Percentiles rank a stretch among this genome's conserved stretches.
phyloP scores from a whole-genome alignment of 2,888 invertebrate species.

The Eristalis arbustorum region DNA sequence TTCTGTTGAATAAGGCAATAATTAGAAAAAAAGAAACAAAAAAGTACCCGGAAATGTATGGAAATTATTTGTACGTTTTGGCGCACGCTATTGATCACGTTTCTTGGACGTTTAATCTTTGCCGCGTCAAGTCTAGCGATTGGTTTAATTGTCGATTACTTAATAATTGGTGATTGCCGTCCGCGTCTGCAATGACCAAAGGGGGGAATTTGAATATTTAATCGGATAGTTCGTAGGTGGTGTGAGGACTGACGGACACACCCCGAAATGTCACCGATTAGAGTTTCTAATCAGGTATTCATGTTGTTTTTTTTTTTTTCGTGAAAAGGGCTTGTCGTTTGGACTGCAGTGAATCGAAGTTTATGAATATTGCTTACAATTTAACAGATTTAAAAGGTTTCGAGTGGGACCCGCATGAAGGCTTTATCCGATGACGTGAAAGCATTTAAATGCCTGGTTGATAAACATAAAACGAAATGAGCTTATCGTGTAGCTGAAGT shows the following conservation, averaged over 20 bases:
- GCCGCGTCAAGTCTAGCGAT: slow-evolving; percentile 17
- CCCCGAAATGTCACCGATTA: not conserved
- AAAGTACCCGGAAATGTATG: slow-evolving; percentile 52
- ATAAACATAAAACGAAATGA: not conserved
- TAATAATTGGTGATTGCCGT: slow-evolving; percentile 8
- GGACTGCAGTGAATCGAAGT: not conserved
- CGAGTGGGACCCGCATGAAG: not conserved
- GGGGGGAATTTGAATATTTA: slow-evolving; percentile 26
- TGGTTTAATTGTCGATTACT: slow-evolving; percentile 40
- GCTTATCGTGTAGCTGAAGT: too few relatives aligned
- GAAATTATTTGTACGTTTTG: slow-evolving; percentile 32
- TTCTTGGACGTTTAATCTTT: not conserved
- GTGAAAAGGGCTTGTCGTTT: not conserved
- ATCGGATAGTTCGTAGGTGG: slow-evolving; percentile 23
- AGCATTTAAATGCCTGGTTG: not conserved
- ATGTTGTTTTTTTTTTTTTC: not conserved
- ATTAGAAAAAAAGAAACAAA: slow-evolving; percentile 35
- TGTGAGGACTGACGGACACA: not conserved
- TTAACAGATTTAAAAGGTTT: not conserved
- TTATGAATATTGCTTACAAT: not conserved
- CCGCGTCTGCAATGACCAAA: not conserved
- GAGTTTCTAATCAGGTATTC: slow-evolving; percentile 5
- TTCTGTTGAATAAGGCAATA: slow-evolving; percentile 38
- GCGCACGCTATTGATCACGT: slow-evolving; percentile 27
- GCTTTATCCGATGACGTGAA: not conserved